These are phyloP conservation scores for Eulemur rubriventer DNA, from an alignment of 2,797 vertebrate genomes.

Conservation along the genomic window DNA sequence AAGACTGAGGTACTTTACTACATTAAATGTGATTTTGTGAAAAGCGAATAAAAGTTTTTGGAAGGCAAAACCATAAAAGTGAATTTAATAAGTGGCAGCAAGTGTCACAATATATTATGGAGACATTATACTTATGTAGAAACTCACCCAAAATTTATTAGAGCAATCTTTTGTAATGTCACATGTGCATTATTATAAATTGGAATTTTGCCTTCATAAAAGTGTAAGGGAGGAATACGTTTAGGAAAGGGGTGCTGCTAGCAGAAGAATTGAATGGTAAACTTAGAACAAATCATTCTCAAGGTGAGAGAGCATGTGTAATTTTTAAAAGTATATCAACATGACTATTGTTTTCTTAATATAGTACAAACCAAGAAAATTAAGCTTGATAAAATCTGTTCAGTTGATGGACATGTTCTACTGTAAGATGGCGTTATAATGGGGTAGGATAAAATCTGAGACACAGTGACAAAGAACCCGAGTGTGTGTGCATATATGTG, in stretches of 20 bases:
- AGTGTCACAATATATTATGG: conserved; percentile 33
- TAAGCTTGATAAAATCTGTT: background rate
- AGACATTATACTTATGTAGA: background rate
- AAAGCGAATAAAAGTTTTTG: conserved; percentile 25
- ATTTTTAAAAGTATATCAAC: conserved; percentile 2
- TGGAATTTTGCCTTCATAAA: conserved; percentile 4
- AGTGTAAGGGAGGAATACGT: background rate
- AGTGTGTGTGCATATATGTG: background rate
- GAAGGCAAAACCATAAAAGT: conserved; percentile 27
- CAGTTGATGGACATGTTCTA: background rate
- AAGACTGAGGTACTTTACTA: background rate
- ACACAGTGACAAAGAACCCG: background rate
- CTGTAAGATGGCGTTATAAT: background rate
- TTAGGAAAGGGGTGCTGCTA: background rate
- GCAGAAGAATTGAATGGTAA: conserved; percentile 1
- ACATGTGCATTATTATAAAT: conserved; percentile 6
- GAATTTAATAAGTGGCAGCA: conserved; percentile 24
- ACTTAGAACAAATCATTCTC: background rate
- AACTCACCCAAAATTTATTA: conserved; percentile 32
- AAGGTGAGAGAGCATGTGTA: background rate
- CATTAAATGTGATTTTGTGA: background rate
- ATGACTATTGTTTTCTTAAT: conserved; percentile 14
- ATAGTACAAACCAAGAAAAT: background rate
- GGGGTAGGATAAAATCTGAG: background rate
- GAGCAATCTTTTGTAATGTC: conserved; percentile 16